Evolutionary conservation across 2,797 vertebrate species (phyloP), one percentile per base, ranked within the genome.

Genomic region (Hydrolagus colliei): DNA sequence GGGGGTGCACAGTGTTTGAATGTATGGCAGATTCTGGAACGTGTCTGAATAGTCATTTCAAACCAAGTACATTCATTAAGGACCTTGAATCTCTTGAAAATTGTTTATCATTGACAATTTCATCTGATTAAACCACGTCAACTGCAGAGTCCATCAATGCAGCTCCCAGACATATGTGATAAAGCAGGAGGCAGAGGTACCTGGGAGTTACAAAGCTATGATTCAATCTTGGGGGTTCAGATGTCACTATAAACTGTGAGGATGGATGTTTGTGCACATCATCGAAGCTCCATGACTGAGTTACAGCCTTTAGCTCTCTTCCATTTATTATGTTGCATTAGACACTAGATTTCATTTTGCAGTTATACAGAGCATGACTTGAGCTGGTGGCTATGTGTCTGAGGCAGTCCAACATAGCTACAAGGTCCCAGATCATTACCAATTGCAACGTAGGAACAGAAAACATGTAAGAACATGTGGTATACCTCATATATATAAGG

Each of bases 251-350:
- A 76, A 73, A 73, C 35, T 73, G 73, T 73, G 10, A 73, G 73
- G 74, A 76, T 76, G 41, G 74, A 18, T 76, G 32, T 76, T 76
- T 9, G 59, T 35, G 74, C 16, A 18, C 35, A 76, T 76, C 35
- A 76, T 76, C 74, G 20, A 9, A 76, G 74, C 41, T 41, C 59
- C 41, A 73, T 73, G 73, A 73, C 73, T 73, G 73, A 73, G 35
- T 73, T 73, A 73, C 27, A 73, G 72, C 32, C 32, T 73, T 73
- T 32, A 73, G 52, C 52, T 76, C 74, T 41, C 52, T 41, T 41
- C 74, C 59, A 52, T 76, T 76, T 76, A 41, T 76, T 76, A 76
- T 52, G 74, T 76, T 41, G 74, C 59, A 41, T 76, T 52, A 52
- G 41, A 76, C 59, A 32, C 73, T 32, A 76, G 41, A 41, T 41